Conservation (phyloP, 2,113 vertebrate genomes). For the Paracanthobrama guichenoti region DNA sequence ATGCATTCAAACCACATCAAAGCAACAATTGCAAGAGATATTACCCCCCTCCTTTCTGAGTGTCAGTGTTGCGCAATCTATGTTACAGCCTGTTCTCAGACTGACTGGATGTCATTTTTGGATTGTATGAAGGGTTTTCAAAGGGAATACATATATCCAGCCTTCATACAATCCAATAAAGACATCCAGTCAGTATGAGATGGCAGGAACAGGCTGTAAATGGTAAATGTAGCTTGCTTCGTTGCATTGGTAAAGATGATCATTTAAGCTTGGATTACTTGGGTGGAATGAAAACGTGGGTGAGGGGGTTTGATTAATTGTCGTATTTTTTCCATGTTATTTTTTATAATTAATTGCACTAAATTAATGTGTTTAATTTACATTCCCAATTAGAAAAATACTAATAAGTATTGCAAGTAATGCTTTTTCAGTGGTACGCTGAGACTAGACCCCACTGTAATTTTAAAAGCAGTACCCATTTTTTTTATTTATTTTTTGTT, state of each 20-base stretch:
- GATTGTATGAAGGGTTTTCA: neutral
- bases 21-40: neutral
- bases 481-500: too few relatives aligned
- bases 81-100: too few relatives aligned
- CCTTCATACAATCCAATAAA: neutral
- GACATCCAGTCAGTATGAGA: neutral
- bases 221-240: neutral
- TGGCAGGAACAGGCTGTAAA: neutral
- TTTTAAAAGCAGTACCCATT: neutral
- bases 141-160: neutral
- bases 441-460: neutral
- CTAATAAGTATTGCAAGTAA: too few relatives aligned
- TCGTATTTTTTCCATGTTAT: neutral
- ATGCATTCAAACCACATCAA: constrained; percentile 6
- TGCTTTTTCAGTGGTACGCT: neutral
- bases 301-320: neutral
- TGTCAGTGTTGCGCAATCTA: too few relatives aligned
- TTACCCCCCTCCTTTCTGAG: neutral
- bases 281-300: neutral
- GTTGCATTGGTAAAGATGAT: neutral
- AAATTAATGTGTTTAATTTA: neutral
- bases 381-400: neutral
- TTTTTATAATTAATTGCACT: neutral
- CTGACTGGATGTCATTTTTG: neutral
- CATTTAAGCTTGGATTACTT: neutral